A percentile compares a stretch with the other conserved stretches of the same genome.
phyloP scores from a whole-genome alignment of 1,140 invertebrate species.

The Portunus trituberculatus region DNA sequence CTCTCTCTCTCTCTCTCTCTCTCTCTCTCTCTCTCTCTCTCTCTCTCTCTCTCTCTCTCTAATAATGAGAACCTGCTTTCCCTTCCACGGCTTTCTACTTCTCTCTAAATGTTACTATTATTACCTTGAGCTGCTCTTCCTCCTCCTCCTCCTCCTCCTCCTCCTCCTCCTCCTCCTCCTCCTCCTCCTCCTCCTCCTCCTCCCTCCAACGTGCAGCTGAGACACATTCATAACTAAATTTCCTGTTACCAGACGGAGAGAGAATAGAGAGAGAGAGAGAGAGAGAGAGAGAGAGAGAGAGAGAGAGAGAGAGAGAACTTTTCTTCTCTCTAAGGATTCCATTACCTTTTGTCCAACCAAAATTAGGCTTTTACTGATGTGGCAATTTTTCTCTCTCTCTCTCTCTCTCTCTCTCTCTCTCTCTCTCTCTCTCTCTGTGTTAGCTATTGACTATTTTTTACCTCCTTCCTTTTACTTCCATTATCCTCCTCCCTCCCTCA shows the following conservation, averaged over 20 bases:
- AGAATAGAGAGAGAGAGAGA: neutral
- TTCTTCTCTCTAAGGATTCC: no score
- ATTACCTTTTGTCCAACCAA: no score
- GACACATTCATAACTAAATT: neutral
- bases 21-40: neutral
- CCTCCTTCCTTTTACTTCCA: neutral
- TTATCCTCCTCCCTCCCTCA: neutral
- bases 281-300: slow-evolving; percentile 10
- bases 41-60: neutral
- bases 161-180: neutral
- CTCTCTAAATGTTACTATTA: no score
- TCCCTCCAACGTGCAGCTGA: neutral
- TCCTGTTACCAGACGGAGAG: slow-evolving; percentile 9
- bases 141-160: neutral
- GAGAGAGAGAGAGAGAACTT: neutral
- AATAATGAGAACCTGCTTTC: no score
- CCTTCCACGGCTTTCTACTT: no score
- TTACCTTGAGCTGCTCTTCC: no score
- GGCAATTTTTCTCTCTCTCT: neutral
- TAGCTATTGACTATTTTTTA: neutral
- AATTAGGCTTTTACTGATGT: neutral
- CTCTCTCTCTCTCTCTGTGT: no score
- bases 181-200: neutral
- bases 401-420: no score
- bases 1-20: neutral